These are phyloP conservation scores for Pogonocichla stellata DNA, from an alignment of 2,113 vertebrate species.

Conservation along the genomic window DNA sequence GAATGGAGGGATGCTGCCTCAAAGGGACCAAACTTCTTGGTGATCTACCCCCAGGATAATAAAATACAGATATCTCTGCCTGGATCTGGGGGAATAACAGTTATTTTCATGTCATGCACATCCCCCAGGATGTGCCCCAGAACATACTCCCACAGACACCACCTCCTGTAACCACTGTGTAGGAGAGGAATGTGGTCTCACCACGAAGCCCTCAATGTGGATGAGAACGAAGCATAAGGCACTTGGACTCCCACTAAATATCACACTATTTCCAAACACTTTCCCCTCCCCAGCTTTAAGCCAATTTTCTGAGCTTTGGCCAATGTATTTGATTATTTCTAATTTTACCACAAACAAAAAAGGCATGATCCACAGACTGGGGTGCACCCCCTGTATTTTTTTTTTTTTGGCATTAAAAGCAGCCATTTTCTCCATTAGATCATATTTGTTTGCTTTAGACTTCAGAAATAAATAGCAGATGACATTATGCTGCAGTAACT, in stretches of 20 bases:
- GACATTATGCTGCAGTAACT: constrained; percentile 8
- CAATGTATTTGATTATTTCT: not conserved
- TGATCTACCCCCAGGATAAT: not conserved
- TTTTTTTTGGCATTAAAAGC: not conserved
- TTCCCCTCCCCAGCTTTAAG: not conserved
- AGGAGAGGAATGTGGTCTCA: not conserved
- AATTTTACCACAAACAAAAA: constrained; percentile 27
- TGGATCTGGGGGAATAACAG: not conserved
- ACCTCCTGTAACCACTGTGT: not conserved
- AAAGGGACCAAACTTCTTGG: not conserved
- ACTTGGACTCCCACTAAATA: constrained; percentile 15
- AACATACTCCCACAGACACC: not conserved
- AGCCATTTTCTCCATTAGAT: constrained; percentile 21
- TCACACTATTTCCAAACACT: not conserved
- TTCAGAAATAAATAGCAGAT: constrained; percentile 58
- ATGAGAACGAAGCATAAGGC: not conserved
- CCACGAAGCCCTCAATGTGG: not conserved
- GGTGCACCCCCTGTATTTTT: not conserved
- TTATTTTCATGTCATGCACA: not conserved
- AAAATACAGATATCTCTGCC: not conserved
- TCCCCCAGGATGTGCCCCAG: not conserved
- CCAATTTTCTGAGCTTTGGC: not conserved
- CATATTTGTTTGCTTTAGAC: constrained; percentile 31
- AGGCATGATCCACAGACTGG: not conserved
- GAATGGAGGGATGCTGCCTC: not conserved